phyloP scores from a whole-genome alignment of 2,888 invertebrate genomes.

The Tridacna crocea region DNA sequence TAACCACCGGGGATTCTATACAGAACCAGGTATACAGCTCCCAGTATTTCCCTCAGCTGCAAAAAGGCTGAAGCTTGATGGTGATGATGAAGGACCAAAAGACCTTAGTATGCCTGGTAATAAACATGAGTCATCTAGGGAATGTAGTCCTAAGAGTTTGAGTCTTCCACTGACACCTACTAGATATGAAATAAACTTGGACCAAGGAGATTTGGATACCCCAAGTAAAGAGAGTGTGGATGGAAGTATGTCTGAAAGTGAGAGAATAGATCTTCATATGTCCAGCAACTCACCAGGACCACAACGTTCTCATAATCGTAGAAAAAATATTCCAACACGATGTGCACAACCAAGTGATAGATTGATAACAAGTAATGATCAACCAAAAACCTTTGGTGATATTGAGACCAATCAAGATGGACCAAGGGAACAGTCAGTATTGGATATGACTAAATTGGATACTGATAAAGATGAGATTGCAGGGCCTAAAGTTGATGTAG shows the following conservation, averaged over 20 bases:
- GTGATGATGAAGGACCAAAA: constrained; percentile 68
- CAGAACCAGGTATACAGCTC: constrained; percentile 75
- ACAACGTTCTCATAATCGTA: constrained; percentile 70
- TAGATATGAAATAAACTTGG: constrained; percentile 49
- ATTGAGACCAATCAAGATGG: constrained; percentile 18
- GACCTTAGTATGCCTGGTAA: constrained; percentile 65
- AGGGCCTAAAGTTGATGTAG: constrained; percentile 34
- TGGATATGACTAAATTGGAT: not conserved
- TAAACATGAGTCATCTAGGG: constrained; percentile 34
- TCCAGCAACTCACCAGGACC: constrained; percentile 40
- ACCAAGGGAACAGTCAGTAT: constrained; percentile 3
- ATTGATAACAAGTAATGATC: not conserved
- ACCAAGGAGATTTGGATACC: constrained; percentile 50
- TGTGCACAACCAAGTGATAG: constrained; percentile 76
- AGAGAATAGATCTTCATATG: constrained; percentile 31
- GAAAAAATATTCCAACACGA: constrained; percentile 81
- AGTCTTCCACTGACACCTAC: constrained; percentile 45
- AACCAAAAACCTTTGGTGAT: not conserved
- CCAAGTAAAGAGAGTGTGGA: constrained; percentile 56
- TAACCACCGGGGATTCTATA: constrained; percentile 72
- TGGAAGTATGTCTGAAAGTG: constrained; percentile 47
- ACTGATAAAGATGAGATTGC: constrained; percentile 15
- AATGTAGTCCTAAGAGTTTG: constrained; percentile 47
- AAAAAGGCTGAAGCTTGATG: constrained; percentile 75
- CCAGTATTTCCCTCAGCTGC: constrained; percentile 75